Conservation (phyloP, 1,140 invertebrate species). For the Drosophila grimshawi region DNA sequence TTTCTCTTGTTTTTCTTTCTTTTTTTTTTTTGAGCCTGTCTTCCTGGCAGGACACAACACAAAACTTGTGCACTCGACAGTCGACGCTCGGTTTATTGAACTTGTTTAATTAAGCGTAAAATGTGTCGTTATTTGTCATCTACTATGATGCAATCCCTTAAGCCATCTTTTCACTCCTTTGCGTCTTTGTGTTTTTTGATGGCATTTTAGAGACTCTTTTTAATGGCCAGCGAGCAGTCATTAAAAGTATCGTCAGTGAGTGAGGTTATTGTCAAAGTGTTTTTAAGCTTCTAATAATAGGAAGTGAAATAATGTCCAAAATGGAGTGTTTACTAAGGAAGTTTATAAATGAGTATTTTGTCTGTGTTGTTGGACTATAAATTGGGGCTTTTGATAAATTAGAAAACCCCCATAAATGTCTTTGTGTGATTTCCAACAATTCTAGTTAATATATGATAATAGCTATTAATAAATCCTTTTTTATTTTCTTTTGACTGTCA, state of each 20-base stretch:
- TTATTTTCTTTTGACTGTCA: neutral
- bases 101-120: constrained; percentile 79
- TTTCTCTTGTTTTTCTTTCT: neutral
- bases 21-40: neutral
- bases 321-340: too few relatives aligned
- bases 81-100: constrained; percentile 72
- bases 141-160: constrained; percentile 19
- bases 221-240: constrained; percentile 10
- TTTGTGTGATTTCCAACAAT: too few relatives aligned
- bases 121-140: constrained; percentile 71
- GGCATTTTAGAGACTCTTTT: constrained; percentile 19
- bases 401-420: too few relatives aligned
- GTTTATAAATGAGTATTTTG: too few relatives aligned
- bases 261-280: constrained; percentile 7
- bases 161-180: constrained; percentile 11
- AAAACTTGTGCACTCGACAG: constrained; percentile 21
- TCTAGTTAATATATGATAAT: too few relatives aligned
- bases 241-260: neutral
- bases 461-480: neutral
- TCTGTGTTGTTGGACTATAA: too few relatives aligned
- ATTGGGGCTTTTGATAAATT: too few relatives aligned
- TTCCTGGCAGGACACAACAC: constrained; percentile 4
- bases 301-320: neutral
- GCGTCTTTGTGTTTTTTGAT: constrained; percentile 8
- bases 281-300: neutral